Evolutionary conservation across 2,113 vertebrate species (phyloP).

Genomic region (Zapus hudsonius): DNA sequence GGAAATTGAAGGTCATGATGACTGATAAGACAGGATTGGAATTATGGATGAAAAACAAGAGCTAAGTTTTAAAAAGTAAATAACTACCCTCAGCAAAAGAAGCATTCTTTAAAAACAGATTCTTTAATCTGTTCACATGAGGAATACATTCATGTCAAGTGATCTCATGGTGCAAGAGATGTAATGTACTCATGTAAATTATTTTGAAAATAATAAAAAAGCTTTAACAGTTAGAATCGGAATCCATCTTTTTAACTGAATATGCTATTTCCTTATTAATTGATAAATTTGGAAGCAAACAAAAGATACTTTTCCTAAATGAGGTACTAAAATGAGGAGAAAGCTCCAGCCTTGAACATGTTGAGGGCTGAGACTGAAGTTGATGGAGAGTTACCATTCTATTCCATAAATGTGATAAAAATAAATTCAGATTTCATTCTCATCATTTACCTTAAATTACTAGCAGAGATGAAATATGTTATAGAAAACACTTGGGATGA

Average conservation of each 20-base stretch:
- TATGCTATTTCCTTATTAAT: neutral
- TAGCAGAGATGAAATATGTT: neutral
- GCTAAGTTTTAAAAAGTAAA: neutral
- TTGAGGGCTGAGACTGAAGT: neutral
- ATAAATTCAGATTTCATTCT: neutral
- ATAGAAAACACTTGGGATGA: neutral
- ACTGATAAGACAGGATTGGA: neutral
- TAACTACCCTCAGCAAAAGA: neutral
- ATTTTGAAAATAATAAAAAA: neutral
- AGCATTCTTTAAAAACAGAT: no score
- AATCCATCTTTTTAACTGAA: neutral
- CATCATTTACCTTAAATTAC: constrained; percentile 12
- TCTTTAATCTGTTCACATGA: neutral
- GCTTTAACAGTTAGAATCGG: neutral
- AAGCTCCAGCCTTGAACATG: neutral
- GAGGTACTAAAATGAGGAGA: neutral
- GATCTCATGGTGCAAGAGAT: neutral
- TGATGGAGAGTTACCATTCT: constrained; percentile 15
- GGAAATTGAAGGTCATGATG: neutral
- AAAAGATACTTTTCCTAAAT: no score
- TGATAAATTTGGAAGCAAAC: neutral
- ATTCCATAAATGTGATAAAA: neutral
- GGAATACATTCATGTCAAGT: neutral
- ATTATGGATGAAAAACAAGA: neutral
- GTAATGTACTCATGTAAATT: neutral